A percentile compares a stretch with the other conserved stretches of the same genome.
These are phyloP conservation scores for Scaptomyza caliginosa DNA, from an alignment of 2,888 invertebrate genomes.

Conservation along the genomic window DNA sequence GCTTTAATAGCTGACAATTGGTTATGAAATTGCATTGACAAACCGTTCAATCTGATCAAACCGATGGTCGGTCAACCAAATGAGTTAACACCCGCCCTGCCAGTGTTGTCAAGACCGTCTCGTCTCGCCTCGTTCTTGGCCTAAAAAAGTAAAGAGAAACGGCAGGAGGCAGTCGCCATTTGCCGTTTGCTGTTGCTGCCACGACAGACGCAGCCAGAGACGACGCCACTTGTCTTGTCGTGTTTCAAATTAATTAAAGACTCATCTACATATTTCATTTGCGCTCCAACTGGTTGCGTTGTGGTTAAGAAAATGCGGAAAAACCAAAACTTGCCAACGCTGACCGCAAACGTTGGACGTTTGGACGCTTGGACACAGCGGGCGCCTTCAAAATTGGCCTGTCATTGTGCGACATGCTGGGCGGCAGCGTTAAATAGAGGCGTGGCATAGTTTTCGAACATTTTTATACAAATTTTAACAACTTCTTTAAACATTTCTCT, in stretches of 20 bases:
- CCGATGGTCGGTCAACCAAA: slow-evolving; percentile 57
- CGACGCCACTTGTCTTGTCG: slow-evolving; percentile 79
- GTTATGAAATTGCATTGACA: slow-evolving; percentile 1
- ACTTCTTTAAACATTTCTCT: slow-evolving; percentile 57
- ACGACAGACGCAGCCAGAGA: slow-evolving; percentile 51
- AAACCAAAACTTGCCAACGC: slow-evolving; percentile 55
- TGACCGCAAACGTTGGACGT: slow-evolving; percentile 52
- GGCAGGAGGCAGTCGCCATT: slow-evolving; percentile 63
- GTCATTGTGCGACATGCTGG: slow-evolving; percentile 57
- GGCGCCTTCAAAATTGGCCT: slow-evolving; percentile 73
- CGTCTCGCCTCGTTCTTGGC: slow-evolving; percentile 52
- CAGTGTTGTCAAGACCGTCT: slow-evolving; percentile 30
- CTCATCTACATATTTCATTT: slow-evolving; percentile 79
- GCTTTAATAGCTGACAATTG: slow-evolving; percentile 18
- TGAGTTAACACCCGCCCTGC: slow-evolving; percentile 75
- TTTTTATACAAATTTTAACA: slow-evolving; percentile 46
- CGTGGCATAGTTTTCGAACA: slow-evolving; percentile 41
- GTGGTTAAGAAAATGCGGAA: slow-evolving; percentile 69
- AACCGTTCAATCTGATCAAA: slow-evolving; percentile 61
- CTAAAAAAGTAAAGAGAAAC: slow-evolving; percentile 66
- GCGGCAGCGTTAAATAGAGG: slow-evolving; percentile 39
- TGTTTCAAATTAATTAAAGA: slow-evolving; percentile 80
- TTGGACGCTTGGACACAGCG: slow-evolving; percentile 42
- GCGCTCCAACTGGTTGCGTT: slow-evolving; percentile 74
- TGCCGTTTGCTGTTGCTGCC: slow-evolving; percentile 22